A percentile compares a stretch with the other conserved stretches of the same genome.
phyloP scores from a whole-genome alignment of 2,888 invertebrate species.

The Anthrax anthrax region DNA sequence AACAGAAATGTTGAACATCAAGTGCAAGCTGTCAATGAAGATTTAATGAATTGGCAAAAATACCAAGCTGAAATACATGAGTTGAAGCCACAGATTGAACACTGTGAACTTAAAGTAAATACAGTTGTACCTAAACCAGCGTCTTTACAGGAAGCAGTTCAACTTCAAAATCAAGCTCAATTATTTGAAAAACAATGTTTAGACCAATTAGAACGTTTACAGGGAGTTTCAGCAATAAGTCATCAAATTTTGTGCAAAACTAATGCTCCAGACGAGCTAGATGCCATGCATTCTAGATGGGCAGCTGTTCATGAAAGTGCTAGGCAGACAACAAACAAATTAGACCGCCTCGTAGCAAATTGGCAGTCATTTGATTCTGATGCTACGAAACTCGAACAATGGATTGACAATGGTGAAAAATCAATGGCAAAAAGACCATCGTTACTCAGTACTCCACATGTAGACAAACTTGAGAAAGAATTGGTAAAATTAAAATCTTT shows the following conservation, averaged over 20 bases:
- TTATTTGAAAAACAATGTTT: constrained; percentile 66
- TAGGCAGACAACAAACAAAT: constrained; percentile 59
- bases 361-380: constrained; percentile 75
- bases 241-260: constrained; percentile 62
- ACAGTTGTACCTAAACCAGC: constrained; percentile 49
- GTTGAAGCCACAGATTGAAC: constrained; percentile 78
- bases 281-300: constrained; percentile 70
- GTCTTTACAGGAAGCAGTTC: constrained; percentile 65
- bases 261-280: constrained; percentile 68
- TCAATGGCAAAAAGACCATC: constrained; percentile 42
- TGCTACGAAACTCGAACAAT: constrained; percentile 58
- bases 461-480: constrained; percentile 62
- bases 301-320: constrained; percentile 69
- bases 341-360: constrained; percentile 61
- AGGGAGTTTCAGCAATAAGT: constrained; percentile 57
- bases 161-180: constrained; percentile 55
- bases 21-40: constrained; percentile 58
- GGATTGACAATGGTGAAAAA: constrained; percentile 57
- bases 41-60: constrained; percentile 70
- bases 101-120: constrained; percentile 66
- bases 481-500: constrained; percentile 62
- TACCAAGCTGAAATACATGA: constrained; percentile 66
- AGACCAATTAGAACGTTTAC: constrained; percentile 56
- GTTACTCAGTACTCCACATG: constrained; percentile 52
- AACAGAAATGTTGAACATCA: constrained; percentile 64